These are phyloP conservation scores for Mermis nigrescens DNA, from an alignment of 2,888 invertebrate species.

Conservation along the genomic window DNA sequence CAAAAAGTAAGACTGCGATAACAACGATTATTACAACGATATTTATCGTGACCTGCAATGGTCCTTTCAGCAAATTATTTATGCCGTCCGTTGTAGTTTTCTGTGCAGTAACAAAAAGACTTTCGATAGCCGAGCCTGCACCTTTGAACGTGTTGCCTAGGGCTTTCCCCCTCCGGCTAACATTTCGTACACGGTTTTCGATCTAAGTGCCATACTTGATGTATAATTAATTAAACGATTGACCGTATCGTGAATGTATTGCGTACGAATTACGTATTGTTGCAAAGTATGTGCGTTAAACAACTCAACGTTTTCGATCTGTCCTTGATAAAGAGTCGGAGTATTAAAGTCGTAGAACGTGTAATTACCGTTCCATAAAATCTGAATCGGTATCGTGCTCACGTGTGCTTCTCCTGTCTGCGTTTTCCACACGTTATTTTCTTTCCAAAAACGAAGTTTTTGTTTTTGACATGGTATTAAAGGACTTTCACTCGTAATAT, in stretches of 20 bases:
- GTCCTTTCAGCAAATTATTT: no score
- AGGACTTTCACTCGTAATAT: no score
- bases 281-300: not conserved
- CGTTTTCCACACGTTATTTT: not conserved
- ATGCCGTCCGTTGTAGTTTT: no score
- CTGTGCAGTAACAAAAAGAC: no score
- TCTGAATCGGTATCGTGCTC: not conserved
- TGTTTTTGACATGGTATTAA: no score
- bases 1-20: no score
- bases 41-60: no score
- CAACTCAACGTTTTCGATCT: no score
- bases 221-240: not conserved
- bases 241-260: not conserved
- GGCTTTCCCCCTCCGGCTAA: not conserved
- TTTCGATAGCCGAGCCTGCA: no score
- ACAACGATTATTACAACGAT: no score
- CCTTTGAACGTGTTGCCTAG: no score
- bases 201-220: not conserved
- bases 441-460: not conserved
- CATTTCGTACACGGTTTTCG: not conserved
- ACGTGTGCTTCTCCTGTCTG: not conserved
- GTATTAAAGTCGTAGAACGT: not conserved
- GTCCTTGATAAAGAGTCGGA: not conserved
- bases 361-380: not conserved
- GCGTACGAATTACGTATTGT: not conserved